These are phyloP conservation scores for Danio choprae DNA, from an alignment of 2,797 vertebrate genomes.

Conservation along the genomic window DNA sequence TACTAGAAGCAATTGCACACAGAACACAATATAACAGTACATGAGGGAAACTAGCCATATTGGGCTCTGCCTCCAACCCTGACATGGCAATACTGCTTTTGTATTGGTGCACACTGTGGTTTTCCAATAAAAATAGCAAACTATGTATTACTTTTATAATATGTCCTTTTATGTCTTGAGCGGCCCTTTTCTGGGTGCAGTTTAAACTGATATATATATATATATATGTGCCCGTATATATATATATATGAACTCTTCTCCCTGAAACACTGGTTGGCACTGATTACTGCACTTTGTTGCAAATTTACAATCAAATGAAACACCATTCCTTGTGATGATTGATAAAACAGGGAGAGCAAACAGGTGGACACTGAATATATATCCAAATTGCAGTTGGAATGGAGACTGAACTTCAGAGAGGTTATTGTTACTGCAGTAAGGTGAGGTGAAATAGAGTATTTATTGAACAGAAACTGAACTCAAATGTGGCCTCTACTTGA, in stretches of 20 bases:
- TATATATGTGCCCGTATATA: no score
- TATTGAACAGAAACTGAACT: conserved; percentile 69
- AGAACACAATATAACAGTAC: conserved; percentile 49
- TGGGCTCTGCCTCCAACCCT: conserved; percentile 59
- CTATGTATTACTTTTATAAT: conserved; percentile 53
- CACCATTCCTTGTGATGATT: conserved; percentile 68
- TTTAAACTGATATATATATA: conserved; percentile 57
- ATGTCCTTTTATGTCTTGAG: conserved; percentile 45
- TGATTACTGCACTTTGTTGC: conserved; percentile 63
- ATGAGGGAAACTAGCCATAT: conserved; percentile 61
- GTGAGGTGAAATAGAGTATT: conserved; percentile 58
- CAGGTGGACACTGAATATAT: conserved; percentile 72
- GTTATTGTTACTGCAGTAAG: conserved; percentile 49
- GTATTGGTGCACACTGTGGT: conserved; percentile 63
- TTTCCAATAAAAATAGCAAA: conserved; percentile 49
- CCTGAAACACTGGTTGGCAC: conserved; percentile 60
- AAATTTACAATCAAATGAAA: conserved; percentile 50
- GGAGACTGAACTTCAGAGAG: conserved; percentile 54
- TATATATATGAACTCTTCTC: conserved; percentile 52
- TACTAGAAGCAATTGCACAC: conserved; percentile 65
- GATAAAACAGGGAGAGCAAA: conserved; percentile 58
- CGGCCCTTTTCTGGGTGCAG: conserved; percentile 35
- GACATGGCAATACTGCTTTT: conserved; percentile 64
- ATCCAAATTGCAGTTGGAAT: conserved; percentile 64
- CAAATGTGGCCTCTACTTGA: conserved; percentile 63